Evolutionary conservation across 2,888 invertebrate species (phyloP).

Genomic region (Lumbricus terrestris): DNA sequence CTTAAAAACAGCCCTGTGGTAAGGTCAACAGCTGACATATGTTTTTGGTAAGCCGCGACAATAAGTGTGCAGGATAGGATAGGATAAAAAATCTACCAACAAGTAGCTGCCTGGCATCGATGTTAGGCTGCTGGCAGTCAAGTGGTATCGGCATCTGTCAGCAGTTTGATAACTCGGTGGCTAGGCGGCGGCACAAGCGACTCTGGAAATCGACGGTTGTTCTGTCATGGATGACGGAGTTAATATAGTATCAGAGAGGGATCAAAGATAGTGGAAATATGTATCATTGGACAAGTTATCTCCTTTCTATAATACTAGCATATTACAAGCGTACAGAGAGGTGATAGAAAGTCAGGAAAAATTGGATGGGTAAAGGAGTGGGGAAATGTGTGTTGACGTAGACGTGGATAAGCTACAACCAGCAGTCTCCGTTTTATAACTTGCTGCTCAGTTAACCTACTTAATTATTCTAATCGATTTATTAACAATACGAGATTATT

Average conservation of each 20-base stretch:
- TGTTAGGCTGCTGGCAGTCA: conserved; percentile 13
- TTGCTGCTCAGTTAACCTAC: not conserved
- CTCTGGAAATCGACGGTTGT: not conserved
- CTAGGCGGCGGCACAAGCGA: not conserved
- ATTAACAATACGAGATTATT: not conserved
- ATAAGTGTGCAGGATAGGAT: not conserved
- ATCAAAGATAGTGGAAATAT: not conserved
- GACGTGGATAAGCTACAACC: not conserved
- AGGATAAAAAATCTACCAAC: not conserved
- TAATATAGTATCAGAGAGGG: not conserved
- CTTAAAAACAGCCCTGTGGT: too few relatives aligned
- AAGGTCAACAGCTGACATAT: too few relatives aligned
- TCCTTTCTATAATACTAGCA: not conserved
- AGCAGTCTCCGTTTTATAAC: not conserved
- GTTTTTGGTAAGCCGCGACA: too few relatives aligned
- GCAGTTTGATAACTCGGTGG: conserved; percentile 19
- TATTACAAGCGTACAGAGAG: not conserved
- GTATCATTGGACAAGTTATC: not conserved
- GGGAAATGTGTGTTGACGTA: not conserved
- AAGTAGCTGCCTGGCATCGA: not conserved
- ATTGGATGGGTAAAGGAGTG: not conserved
- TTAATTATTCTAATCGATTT: not conserved
- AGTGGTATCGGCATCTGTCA: not conserved
- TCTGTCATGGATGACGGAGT: not conserved
- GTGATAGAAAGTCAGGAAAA: not conserved